phyloP scores from a whole-genome alignment of 2,113 vertebrate species.

The Anarrhichthys ocellatus region DNA sequence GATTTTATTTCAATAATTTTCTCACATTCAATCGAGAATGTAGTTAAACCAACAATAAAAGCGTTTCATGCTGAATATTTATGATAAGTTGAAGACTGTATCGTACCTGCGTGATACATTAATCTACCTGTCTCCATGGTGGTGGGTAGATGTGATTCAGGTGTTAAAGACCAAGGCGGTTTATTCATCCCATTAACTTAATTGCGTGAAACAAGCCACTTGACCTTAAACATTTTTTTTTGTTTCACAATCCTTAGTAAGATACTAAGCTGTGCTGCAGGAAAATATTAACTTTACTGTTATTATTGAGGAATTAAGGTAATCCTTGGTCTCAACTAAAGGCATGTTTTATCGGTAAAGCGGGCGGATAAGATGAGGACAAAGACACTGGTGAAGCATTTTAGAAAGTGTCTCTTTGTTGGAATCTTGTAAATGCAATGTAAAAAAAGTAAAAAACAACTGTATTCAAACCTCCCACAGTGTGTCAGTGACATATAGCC shows the following conservation, averaged over 20 bases:
- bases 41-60: background rate
- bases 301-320: background rate
- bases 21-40: background rate
- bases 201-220: background rate
- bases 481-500: background rate
- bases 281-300: background rate
- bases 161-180: background rate
- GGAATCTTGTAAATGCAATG: background rate
- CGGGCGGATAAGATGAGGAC: background rate
- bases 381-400: background rate
- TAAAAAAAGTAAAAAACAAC: background rate
- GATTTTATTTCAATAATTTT: background rate
- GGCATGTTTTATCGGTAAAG: background rate
- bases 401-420: background rate
- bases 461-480: background rate
- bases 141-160: background rate
- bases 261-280: background rate
- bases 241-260: background rate
- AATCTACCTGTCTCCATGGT: background rate
- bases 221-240: background rate
- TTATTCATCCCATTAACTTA: constrained; percentile 4
- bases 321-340: too few species aligned
- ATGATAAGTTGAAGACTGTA: background rate
- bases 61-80: background rate
- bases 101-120: background rate